Conservation (phyloP, 2,888 invertebrate species). For the Nysson spinosus region DNA sequence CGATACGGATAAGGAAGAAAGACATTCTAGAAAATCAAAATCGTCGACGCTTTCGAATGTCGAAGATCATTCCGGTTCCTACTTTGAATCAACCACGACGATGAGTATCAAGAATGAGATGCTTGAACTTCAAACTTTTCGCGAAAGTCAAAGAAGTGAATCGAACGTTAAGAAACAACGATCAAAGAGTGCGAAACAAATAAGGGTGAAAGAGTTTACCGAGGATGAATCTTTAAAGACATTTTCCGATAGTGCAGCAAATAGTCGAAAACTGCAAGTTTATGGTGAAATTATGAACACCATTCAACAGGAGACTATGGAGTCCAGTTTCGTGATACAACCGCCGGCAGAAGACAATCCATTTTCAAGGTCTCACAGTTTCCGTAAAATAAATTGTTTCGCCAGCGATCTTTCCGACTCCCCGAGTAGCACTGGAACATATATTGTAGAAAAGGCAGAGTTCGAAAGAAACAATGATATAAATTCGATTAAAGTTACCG, state of each 20-base stretch:
- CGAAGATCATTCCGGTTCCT: conserved; percentile 24
- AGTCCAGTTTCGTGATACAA: conserved; percentile 12
- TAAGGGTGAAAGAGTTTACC: conserved; percentile 12
- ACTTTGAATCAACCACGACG: conserved; percentile 26
- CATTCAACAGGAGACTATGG: not conserved
- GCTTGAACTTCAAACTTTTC: conserved; percentile 24
- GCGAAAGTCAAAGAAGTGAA: not conserved
- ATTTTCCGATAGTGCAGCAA: conserved; percentile 48
- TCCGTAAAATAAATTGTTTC: conserved; percentile 9
- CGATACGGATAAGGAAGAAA: not conserved
- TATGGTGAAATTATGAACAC: not conserved
- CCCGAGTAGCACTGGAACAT: conserved; percentile 62
- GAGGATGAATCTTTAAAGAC: conserved; percentile 30
- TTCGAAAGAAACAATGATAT: conserved; percentile 24
- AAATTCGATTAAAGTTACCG: conserved; percentile 6
- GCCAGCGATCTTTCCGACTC: conserved; percentile 39
- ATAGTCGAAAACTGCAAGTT: not conserved
- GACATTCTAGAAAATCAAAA: not conserved
- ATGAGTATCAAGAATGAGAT: conserved; percentile 15
- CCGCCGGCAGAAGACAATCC: not conserved
- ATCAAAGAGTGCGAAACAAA: conserved; percentile 48
- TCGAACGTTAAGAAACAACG: conserved; percentile 19
- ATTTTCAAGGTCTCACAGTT: not conserved
- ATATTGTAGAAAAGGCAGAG: conserved; percentile 50
- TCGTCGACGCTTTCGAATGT: not conserved